Evolutionary conservation across 2,888 invertebrate genomes (phyloP), one percentile per base, ranked within the genome.

Genomic region (Ernsta delagoae): DNA sequence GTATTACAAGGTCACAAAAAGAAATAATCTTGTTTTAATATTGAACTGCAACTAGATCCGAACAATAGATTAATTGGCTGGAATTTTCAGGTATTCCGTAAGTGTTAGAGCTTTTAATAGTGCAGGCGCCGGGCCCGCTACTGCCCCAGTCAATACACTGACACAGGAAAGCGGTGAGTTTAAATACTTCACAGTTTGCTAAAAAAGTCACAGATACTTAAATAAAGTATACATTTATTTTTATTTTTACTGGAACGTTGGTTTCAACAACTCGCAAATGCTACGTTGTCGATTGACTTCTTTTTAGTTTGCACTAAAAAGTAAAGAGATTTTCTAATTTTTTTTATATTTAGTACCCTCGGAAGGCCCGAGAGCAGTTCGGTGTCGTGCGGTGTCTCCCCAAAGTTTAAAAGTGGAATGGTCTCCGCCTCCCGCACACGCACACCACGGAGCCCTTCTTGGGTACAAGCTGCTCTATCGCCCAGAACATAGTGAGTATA

Each of bases 401-500:
- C 97, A 97, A 82, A 97, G 96, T 83, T 92, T 97, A 75, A 97
- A 97, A 86, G 95, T 97, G 76, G 96, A 96, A 70, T 98, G 96
- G 97, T 94, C 95, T 65, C 95, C 96, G 59, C 96, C 96, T 4
- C 96, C 96, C 24, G 93, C 95, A 70, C 95, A 95, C 81, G 94
- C 95, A 73, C 96, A 96, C 84, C 96, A 96, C 78, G 96, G 96
- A 65, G 94, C 96, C 71, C 94, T 97, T 75, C 95, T 96, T 78
- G 98, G 98, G 43, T 98, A 98, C 92, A 97, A 97, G 90, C 95
- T 98, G 77, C 94, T 97, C 74, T 98, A 97, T 88, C 95, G 97
- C 65, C 96, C 96, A 70, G 87, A 92, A 81, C 86, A 91, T 79
- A 88, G 94, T 93, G 87, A 93, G 93, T 88, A 67, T 61, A 70